Conservation (phyloP, 2,888 invertebrate genomes). For the Polydrusus pterygomalis region DNA sequence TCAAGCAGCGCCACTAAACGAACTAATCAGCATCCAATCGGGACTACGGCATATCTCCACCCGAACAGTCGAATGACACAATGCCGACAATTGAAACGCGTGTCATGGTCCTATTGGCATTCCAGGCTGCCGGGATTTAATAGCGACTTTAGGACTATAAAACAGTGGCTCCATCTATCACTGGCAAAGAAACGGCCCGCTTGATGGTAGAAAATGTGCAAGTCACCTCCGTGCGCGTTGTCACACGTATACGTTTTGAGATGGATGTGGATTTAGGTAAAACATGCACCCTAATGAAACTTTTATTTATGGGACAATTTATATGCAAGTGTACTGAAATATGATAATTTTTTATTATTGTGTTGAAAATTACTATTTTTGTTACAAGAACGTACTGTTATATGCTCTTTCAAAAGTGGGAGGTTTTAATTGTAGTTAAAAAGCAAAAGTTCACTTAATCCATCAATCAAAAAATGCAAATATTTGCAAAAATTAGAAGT, state of each 20-base stretch:
- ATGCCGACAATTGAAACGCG: constrained; percentile 70
- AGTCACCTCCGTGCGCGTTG: constrained; percentile 56
- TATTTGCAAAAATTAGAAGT: too few relatives aligned
- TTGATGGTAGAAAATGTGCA: constrained; percentile 58
- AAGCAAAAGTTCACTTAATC: too few relatives aligned
- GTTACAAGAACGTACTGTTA: too few relatives aligned
- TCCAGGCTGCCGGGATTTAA: constrained; percentile 70
- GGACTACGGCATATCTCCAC: constrained; percentile 26
- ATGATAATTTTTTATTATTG: too few relatives aligned
- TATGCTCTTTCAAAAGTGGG: too few relatives aligned
- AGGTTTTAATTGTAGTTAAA: too few relatives aligned
- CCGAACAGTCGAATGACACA: constrained; percentile 50
- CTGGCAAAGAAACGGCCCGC: constrained; percentile 45
- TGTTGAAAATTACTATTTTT: too few relatives aligned
- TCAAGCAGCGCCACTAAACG: constrained; percentile 9
- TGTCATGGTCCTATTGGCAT: constrained; percentile 71
- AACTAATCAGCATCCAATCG: constrained; percentile 35
- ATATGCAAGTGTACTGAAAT: background rate
- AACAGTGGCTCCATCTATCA: constrained; percentile 68
- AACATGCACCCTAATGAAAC: constrained; percentile 19
- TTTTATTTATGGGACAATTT: constrained; percentile 19
- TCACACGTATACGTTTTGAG: constrained; percentile 36
- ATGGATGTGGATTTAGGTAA: constrained; percentile 36
- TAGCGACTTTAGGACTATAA: constrained; percentile 65
- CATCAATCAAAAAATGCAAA: too few relatives aligned